These are phyloP conservation scores for Apis cerana DNA, from an alignment of 1,140 invertebrate genomes.

Conservation along the genomic window DNA sequence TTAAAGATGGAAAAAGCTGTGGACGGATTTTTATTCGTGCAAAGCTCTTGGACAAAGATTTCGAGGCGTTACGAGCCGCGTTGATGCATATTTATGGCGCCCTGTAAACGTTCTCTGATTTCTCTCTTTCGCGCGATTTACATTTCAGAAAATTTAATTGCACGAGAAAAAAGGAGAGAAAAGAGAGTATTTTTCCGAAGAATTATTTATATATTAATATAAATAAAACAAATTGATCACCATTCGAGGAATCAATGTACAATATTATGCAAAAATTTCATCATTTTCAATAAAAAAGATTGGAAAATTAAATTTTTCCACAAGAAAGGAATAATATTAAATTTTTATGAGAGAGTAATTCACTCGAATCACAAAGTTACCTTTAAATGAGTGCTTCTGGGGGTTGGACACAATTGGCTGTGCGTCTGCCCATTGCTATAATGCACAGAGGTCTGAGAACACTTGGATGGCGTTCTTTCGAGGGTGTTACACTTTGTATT, in stretches of 20 bases:
- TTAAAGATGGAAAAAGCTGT: not conserved
- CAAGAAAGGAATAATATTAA: too few relatives aligned
- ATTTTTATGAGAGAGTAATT: not conserved
- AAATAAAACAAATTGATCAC: too few relatives aligned
- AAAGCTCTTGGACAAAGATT: not conserved
- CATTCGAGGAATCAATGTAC: too few relatives aligned
- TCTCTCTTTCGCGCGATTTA: constrained; percentile 1
- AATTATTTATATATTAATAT: too few relatives aligned
- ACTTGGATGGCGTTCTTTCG: constrained; percentile 75
- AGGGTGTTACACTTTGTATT: constrained; percentile 80
- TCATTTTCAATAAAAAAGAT: too few relatives aligned
- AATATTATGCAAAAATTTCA: too few relatives aligned
- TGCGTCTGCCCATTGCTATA: constrained; percentile 78
- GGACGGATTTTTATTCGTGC: not conserved
- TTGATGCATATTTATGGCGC: constrained; percentile 23
- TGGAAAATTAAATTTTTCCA: too few relatives aligned
- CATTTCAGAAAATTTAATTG: constrained; percentile 22
- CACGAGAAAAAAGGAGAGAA: not conserved
- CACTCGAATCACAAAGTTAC: constrained; percentile 49
- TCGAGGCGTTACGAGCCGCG: not conserved
- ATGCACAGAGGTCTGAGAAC: constrained; percentile 76
- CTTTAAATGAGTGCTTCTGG: constrained; percentile 75
- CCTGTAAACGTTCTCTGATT: not conserved
- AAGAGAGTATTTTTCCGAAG: not conserved
- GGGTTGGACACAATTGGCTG: constrained; percentile 73